Evolutionary conservation across 2,797 vertebrate genomes (phyloP).

Genomic region (Anguilla obscura): DNA sequence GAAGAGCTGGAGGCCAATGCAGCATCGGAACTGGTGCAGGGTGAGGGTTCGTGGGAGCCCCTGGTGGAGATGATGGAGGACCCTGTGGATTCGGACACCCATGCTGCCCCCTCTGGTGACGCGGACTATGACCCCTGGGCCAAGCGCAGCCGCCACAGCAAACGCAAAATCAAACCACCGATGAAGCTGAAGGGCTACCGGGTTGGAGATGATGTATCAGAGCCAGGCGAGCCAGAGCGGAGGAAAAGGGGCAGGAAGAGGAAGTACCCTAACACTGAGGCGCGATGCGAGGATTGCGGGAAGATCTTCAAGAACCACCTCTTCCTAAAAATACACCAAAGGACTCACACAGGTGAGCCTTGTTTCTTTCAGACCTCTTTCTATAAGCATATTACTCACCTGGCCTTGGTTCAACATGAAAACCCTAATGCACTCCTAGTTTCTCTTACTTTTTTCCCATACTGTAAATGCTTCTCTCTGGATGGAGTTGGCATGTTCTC

Average conservation of each 20-base stretch:
- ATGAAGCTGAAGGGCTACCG: conserved; percentile 86
- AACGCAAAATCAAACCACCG: conserved; percentile 80
- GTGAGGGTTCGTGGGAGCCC: neutral
- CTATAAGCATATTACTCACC: neutral
- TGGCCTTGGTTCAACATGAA: neutral
- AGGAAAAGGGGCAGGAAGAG: conserved; percentile 76
- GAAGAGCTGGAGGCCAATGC: conserved; percentile 34
- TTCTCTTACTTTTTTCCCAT: neutral
- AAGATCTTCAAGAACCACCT: conserved; percentile 92
- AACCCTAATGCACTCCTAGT: neutral
- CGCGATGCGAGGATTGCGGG: conserved; percentile 86
- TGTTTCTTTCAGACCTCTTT: neutral
- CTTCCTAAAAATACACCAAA: conserved; percentile 87
- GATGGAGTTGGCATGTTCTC: too few relatives aligned
- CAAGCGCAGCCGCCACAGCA: conserved; percentile 76
- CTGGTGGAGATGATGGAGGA: neutral
- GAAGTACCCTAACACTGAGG: conserved; percentile 77
- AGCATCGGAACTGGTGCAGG: neutral
- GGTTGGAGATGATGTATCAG: conserved; percentile 72
- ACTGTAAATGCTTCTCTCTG: neutral
- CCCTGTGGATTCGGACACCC: neutral
- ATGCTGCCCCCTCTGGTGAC: conserved; percentile 45
- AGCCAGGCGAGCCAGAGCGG: conserved; percentile 68
- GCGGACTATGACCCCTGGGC: conserved; percentile 66
- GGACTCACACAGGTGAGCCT: conserved; percentile 88